These are phyloP conservation scores for Nannobrachium achirus DNA, from an alignment of 2,113 vertebrate species.

Conservation along the genomic window DNA sequence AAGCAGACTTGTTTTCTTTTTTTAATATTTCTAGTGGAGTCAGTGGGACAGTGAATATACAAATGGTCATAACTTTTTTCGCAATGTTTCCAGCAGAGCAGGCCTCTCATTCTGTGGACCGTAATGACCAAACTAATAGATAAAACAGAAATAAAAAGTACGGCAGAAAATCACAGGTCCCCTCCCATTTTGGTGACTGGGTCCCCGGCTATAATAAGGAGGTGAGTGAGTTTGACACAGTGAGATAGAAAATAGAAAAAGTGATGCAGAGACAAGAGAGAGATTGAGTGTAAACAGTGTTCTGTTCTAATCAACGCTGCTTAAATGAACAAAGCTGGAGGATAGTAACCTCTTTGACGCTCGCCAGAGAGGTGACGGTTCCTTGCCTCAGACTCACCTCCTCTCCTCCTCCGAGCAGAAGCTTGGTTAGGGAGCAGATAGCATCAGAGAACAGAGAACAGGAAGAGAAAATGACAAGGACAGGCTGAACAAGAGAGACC, in stretches of 20 bases:
- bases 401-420: constrained; percentile 96
- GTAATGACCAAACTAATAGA: no score
- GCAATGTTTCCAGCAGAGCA: no score
- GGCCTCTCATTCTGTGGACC: no score
- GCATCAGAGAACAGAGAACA: constrained; percentile 60
- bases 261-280: background rate
- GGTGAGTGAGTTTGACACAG: background rate
- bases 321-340: constrained; percentile 35
- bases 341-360: constrained; percentile 46
- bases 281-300: background rate
- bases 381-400: constrained; percentile 88
- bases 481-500: constrained; percentile 68
- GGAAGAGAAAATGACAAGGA: constrained; percentile 64
- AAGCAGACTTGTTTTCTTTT: no score
- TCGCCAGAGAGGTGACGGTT: constrained; percentile 45
- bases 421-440: constrained; percentile 86
- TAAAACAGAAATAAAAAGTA: no score
- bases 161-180: no score
- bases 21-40: no score
- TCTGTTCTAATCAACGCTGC: constrained; percentile 34
- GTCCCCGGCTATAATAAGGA: no score
- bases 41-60: no score
- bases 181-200: no score
- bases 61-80: no score
- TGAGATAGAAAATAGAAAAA: constrained; percentile 8